phyloP scores from a whole-genome alignment of 2,888 invertebrate species.

The Tetragnatha montana region DNA sequence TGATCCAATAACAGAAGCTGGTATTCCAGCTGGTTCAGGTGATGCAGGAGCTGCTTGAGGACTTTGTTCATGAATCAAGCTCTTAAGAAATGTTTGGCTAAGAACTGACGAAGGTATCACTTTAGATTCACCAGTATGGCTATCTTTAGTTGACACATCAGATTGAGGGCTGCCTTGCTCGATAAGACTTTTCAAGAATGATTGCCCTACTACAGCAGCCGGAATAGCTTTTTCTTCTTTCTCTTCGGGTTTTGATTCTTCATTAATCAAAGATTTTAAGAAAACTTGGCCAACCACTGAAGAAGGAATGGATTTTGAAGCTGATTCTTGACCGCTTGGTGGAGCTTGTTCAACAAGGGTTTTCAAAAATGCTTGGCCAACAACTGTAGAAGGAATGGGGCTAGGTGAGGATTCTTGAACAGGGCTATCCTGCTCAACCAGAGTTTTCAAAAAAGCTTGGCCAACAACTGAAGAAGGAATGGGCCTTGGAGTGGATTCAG shows the following conservation, averaged over 20 bases:
- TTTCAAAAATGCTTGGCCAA: conserved; percentile 64
- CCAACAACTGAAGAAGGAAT: conserved; percentile 63
- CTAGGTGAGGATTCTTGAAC: conserved; percentile 10
- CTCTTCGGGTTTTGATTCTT: not conserved
- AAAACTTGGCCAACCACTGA: conserved; percentile 32
- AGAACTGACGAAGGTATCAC: conserved; percentile 55
- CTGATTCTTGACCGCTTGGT: not conserved
- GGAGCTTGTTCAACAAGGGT: conserved; percentile 24
- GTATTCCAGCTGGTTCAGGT: not conserved
- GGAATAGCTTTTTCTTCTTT: conserved; percentile 34
- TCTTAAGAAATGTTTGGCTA: conserved; percentile 58
- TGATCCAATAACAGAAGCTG: conserved; percentile 58
- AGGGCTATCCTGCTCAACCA: conserved; percentile 19
- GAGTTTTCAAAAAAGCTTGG: conserved; percentile 63
- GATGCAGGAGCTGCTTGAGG: not conserved
- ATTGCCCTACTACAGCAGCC: conserved; percentile 52
- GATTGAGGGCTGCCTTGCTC: conserved; percentile 2
- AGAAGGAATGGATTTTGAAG: conserved; percentile 22
- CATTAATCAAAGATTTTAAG: conserved; percentile 25
- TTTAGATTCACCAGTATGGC: not conserved
- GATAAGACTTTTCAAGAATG: conserved; percentile 58
- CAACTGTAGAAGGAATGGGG: conserved; percentile 53
- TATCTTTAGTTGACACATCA: not conserved
- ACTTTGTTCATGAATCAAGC: conserved; percentile 15
- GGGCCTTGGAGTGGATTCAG: conserved; percentile 3